Evolutionary conservation across 2,888 invertebrate species (phyloP), one percentile per base, ranked within the genome.

Genomic region (Sympetrum striolatum): DNA sequence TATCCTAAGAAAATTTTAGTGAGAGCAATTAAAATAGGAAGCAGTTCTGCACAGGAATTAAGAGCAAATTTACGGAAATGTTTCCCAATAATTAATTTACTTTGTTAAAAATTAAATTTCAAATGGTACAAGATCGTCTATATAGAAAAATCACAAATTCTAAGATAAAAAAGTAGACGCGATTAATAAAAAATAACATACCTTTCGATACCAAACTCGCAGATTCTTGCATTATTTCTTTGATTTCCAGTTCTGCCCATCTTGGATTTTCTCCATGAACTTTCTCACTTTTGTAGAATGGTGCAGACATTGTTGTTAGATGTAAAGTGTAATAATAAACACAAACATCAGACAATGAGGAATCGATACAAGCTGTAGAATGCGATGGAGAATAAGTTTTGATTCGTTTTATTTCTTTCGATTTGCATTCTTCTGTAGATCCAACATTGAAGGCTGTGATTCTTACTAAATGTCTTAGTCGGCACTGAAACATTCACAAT

Each of bases 261-360:
- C 97, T 97, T 5, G 97, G 97, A 94, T 97, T 96, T 37, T 95
- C 95, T 31, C 96, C 96, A 90, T 95, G 95, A 91, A 97, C 95
- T 92, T 95, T 95, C 93, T 98, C 97, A 92, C 98, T 98, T 0
- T 97, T 97, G 92, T 97, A 98, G 93, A 98, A 96, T 0, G 98
- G 97, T 10, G 97, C 96, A 12, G 97, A 97, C 96, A 97, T 96
- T 25, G 96, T 96, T 5, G 97, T 96, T 92, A 96, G 95, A 93
- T 98, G 98, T 37, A 98, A 94, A 0, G 98, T 98, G 92, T 96
- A 96, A 93, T 97, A 98, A 93, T 96, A 96, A 92, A 96, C 96
- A 92, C 95, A 95, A 73, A 94, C 94, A 2, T 94, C 93, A 35
- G 86, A 60, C 18, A 35, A 0, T 18, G 64, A 86, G n/a, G 86